Evolutionary conservation across 2,797 vertebrate genomes (phyloP), one percentile per base, ranked within the genome.

Genomic region (Alosa sapidissima): DNA sequence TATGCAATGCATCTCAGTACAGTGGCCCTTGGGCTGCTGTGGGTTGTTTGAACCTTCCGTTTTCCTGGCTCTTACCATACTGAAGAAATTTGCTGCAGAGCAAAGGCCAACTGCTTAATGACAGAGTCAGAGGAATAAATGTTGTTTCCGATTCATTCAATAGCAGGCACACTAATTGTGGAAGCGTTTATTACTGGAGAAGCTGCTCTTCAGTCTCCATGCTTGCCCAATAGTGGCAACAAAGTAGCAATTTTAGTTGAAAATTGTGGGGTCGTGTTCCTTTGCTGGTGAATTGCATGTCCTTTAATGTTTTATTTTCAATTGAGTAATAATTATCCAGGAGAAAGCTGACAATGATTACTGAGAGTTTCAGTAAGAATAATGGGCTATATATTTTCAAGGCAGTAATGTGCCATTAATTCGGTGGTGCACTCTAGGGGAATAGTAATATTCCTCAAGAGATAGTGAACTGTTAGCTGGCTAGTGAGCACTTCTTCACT

Each of bases 201-300:
- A 41, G 4, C 33, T 75, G 14, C 36, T 75, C 36, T 45, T 4
- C 36, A 8, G 72, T 45, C 72, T 78, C 36, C 72, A 45, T 47
- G 36, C 41, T 78, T 78, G 41, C 72, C 36, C 72, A 78, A 47
- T 78, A 47, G 72, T 47, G 72, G 16, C 72, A 47, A 47, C 72
- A 78, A 78, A 78, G 41, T 72, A 21, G 72, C 72, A 78, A 78
- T 78, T 78, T 78, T 16, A n/a, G 72, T 45, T 78, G 72, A 2
- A 78, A 78, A 78, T 47, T 78, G 72, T 47, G 14, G 72, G 72
- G 72, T 78, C 14, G 1, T 47, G 36, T 16, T 78, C 72, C 72
- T 78, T 47, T 78, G 72, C 41, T 47, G 72, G 72, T 47, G 6
- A 78, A 72, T 72, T 58, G 55, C 16, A 28, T 24, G 60, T 65